Evolutionary conservation across 2,797 vertebrate species (phyloP).

Genomic region (Pelodytes ibericus): DNA sequence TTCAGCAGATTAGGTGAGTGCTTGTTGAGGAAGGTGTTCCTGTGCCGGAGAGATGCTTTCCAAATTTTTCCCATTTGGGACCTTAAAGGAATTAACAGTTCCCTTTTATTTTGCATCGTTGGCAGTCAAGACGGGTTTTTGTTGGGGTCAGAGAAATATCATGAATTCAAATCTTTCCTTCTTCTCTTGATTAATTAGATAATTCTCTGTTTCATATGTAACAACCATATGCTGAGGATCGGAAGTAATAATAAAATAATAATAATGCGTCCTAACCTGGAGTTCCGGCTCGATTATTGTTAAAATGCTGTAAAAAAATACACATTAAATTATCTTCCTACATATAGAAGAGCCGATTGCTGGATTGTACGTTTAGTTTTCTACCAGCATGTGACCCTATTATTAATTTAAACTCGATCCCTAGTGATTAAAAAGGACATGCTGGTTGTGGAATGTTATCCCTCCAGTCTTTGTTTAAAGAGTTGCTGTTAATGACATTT

Average conservation of each 20-base stretch:
- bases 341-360: no score
- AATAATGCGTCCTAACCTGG: not conserved
- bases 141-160: not conserved
- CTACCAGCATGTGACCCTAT: no score
- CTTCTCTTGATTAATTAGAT: constrained; percentile 2
- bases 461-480: no score
- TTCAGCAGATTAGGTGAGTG: constrained; percentile 43
- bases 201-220: constrained; percentile 12
- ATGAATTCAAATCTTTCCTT: not conserved
- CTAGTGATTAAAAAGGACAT: no score
- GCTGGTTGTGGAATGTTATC: no score
- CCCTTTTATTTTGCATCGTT: constrained; percentile 33
- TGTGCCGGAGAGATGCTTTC: constrained; percentile 26
- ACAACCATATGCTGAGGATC: not conserved
- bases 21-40: constrained; percentile 34
- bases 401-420: no score
- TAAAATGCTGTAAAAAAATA: no score
- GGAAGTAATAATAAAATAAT: not conserved
- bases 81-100: constrained; percentile 36
- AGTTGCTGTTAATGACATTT: no score
- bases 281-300: not conserved
- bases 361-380: no score
- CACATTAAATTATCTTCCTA: no score
- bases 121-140: constrained; percentile 32
- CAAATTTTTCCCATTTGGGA: constrained; percentile 24